Evolutionary conservation across 2,797 vertebrate genomes (phyloP).

Genomic region (Chelon labrosus): DNA sequence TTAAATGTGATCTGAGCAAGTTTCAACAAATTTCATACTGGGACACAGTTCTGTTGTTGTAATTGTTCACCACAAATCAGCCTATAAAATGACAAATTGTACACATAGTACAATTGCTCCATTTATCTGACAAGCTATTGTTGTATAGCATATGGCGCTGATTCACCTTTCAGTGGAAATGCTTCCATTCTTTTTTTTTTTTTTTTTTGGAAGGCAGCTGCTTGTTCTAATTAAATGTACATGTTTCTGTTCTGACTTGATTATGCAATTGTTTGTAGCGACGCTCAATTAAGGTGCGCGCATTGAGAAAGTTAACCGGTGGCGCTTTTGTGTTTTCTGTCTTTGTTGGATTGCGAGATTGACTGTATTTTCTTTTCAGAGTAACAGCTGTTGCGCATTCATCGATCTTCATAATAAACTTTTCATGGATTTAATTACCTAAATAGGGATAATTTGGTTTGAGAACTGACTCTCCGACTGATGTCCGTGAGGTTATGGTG

Average conservation of each 20-base stretch:
- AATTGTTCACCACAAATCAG: slow-evolving; percentile 16
- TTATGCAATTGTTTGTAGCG: slow-evolving; percentile 16
- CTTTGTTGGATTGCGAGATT: neutral
- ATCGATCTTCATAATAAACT: neutral
- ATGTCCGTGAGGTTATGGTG: neutral
- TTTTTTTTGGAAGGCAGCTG: neutral
- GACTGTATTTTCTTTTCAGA: neutral
- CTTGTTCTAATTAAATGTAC: slow-evolving; percentile 22
- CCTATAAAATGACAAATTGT: neutral
- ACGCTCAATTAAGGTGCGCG: slow-evolving; percentile 23
- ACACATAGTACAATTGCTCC: neutral
- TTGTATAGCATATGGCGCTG: neutral
- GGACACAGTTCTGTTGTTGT: neutral
- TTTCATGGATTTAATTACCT: neutral
- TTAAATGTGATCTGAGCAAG: too few species aligned
- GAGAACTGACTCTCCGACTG: neutral
- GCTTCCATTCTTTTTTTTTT: neutral
- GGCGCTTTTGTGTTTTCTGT: slow-evolving; percentile 2
- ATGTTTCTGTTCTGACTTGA: slow-evolving; percentile 16
- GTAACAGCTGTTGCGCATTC: slow-evolving; percentile 8
- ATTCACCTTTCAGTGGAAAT: slow-evolving; percentile 16
- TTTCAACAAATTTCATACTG: neutral
- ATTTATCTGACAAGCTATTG: slow-evolving; percentile 8
- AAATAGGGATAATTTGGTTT: too few species aligned
- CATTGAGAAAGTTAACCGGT: neutral